Percentiles rank a stretch among this genome's conserved stretches.
Conservation (phyloP, 2,113 vertebrate genomes). For the Rallus limicola region DNA sequence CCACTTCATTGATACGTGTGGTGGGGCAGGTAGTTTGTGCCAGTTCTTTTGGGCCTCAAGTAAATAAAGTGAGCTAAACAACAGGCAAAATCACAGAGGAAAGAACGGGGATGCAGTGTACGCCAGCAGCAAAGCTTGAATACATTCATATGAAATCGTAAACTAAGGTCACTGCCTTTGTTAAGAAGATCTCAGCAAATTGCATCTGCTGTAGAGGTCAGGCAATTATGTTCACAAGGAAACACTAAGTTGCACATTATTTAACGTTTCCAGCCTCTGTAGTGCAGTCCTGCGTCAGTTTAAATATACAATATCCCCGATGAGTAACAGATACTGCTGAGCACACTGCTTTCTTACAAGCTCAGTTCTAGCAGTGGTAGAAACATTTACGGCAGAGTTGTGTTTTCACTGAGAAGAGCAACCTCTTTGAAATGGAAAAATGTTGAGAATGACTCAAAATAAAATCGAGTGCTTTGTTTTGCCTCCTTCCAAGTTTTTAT, state of each 20-base stretch:
- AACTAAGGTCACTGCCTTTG: conserved; percentile 63
- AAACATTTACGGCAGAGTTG: not conserved
- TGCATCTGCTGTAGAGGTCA: conserved; percentile 52
- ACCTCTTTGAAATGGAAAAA: conserved; percentile 5
- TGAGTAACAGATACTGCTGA: conserved; percentile 63
- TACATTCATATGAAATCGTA: not conserved
- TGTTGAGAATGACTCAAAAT: conserved; percentile 1
- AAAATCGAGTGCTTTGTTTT: not conserved
- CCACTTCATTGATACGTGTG: not conserved
- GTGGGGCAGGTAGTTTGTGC: not conserved
- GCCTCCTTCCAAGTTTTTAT: not conserved
- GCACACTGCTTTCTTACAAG: conserved; percentile 3
- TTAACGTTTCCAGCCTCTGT: conserved; percentile 61
- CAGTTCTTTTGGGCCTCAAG: not conserved
- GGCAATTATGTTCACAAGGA: conserved; percentile 65
- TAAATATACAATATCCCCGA: conserved; percentile 51
- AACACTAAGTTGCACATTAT: conserved; percentile 51
- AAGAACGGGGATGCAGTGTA: conserved; percentile 22
- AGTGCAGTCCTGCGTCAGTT: conserved; percentile 17
- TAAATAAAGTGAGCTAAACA: conserved; percentile 1
- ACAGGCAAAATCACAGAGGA: not conserved
- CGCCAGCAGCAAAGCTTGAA: not conserved
- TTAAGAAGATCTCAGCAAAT: conserved; percentile 65
- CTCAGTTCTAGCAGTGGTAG: not conserved
- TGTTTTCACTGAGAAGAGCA: not conserved